Evolutionary conservation across 2,888 invertebrate species (phyloP), one percentile per base, ranked within the genome.

Genomic region (Trimorus sp.): DNA sequence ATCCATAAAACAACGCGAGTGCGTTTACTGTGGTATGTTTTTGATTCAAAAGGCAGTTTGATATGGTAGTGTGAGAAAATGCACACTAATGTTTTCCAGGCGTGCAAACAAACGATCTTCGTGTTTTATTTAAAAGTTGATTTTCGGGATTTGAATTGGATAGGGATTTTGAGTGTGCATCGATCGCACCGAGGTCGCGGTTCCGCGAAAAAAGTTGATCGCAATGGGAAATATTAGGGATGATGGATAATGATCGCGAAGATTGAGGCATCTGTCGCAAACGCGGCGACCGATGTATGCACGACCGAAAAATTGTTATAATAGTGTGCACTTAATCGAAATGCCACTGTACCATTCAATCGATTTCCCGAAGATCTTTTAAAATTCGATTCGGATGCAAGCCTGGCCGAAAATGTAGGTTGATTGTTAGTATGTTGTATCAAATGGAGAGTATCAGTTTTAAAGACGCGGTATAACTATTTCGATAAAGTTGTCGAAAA

Each of bases 1-100:
- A 75, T 66, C 59, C 75, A 75, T 66, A 53, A 75, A 53, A 74
- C 51, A 74, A 65, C 26, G 14, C 37, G 26, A 42, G 38, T 38
- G 15, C 45, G 58, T 54, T 54, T 56, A 56, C 37, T 51, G 16
- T 16, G 38, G 69, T 69, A 26, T 26, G 69, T 59, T 68, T 65
- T 68, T 58, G 42, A 45, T 58, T 68, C 48, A 14, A 16, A 68
- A 54, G 36, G 45, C 42, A 42, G 54, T 0, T 56, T 36, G 7
- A 5, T 66, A 16, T 42, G 42, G 14, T 56, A 8, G n/a, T 9
- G 16, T 4, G 14, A 1, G 16, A 58, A 68, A 45, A 54, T 42
- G 37, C 1, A 15, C 53, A 8, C 36, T 40, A 8, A 42, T 38
- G 36, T 65, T 53, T 53, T 14, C 16, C 5, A 16, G 38, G 9